phyloP scores from a whole-genome alignment of 2,113 vertebrate species.

The Psittacus erithacus region DNA sequence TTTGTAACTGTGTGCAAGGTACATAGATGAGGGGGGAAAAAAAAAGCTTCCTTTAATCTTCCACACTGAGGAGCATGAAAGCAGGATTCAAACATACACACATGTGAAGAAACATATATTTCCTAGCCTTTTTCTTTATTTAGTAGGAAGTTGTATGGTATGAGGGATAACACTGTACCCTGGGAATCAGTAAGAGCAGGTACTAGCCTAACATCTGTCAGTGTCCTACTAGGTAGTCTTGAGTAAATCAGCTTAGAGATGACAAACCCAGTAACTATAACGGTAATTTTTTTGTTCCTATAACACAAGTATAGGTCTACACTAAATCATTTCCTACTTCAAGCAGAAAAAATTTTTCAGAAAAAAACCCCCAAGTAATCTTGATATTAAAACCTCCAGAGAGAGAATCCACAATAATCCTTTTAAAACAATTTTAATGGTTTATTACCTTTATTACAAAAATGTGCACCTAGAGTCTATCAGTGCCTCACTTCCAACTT shows the following conservation, averaged over 20 bases:
- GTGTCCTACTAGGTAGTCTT: background rate
- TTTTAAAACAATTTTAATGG: background rate
- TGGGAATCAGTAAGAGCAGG: background rate
- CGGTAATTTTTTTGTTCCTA: background rate
- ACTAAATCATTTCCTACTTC: background rate
- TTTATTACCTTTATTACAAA: background rate
- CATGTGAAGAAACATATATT: rapidly evolving
- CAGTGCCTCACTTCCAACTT: background rate
- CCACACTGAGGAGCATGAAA: background rate
- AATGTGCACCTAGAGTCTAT: background rate
- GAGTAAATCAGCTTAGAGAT: background rate
- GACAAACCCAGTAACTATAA: background rate
- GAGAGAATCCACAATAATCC: background rate
- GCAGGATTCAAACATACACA: rapidly evolving
- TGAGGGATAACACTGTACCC: background rate
- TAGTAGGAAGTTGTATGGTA: background rate
- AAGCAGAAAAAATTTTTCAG: background rate
- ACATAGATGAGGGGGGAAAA: background rate
- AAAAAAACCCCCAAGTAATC: background rate
- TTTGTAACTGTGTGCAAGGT: background rate
- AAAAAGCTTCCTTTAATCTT: background rate
- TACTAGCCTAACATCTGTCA: background rate
- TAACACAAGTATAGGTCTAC: background rate
- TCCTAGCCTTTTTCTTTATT: background rate
- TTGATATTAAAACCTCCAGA: background rate